Evolutionary conservation across 2,888 invertebrate genomes (phyloP).

Genomic region (Urechis unicinctus): DNA sequence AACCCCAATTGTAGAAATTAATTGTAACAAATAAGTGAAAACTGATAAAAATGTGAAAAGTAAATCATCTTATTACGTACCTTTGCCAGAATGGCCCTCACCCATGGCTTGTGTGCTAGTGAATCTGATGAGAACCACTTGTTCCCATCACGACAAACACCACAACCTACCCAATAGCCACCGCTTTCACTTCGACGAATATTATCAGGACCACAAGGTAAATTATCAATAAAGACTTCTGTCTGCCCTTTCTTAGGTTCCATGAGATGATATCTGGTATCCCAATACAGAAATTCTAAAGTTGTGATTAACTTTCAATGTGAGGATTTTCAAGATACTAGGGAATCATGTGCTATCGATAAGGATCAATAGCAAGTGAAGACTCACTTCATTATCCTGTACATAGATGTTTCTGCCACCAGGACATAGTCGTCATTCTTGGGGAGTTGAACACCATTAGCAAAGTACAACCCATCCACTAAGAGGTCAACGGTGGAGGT

Average conservation of each 20-base stretch:
- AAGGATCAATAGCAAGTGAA: neutral
- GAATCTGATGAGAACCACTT: constrained; percentile 10
- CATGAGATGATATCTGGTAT: constrained; percentile 63
- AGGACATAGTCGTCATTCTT: constrained; percentile 75
- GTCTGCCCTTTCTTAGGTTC: constrained; percentile 73
- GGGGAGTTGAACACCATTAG: constrained; percentile 81
- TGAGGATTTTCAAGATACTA: neutral
- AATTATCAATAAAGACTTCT: constrained; percentile 73
- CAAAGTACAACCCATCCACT: constrained; percentile 69
- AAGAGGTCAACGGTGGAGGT: constrained; percentile 70
- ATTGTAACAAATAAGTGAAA: neutral
- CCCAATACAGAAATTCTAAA: neutral
- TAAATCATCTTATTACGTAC: too few relatives aligned
- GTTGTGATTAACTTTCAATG: neutral
- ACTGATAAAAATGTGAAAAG: too few relatives aligned
- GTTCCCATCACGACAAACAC: constrained; percentile 20
- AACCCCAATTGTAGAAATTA: neutral
- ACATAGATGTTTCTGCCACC: constrained; percentile 65
- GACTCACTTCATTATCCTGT: constrained; percentile 58
- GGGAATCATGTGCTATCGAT: neutral
- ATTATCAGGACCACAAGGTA: constrained; percentile 64
- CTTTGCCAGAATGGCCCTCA: constrained; percentile 13
- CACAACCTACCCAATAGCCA: constrained; percentile 50
- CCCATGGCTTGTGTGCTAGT: constrained; percentile 8
- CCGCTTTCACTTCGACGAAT: constrained; percentile 49